phyloP scores from a whole-genome alignment of 2,113 vertebrate genomes.

The Pelecanoides urinatrix region DNA sequence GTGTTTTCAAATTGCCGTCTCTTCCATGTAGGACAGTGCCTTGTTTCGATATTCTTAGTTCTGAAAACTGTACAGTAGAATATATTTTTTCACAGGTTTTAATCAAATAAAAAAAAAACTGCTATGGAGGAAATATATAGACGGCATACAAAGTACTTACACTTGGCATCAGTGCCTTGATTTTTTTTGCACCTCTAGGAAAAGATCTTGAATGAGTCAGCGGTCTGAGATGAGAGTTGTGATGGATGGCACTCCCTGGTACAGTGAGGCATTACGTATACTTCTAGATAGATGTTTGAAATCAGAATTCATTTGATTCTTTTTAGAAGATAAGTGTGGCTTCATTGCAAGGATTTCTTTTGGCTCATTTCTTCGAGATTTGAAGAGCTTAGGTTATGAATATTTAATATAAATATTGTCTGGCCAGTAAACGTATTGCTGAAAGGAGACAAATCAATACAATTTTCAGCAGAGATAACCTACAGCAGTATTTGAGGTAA shows the following conservation, averaged over 20 bases:
- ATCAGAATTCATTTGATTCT: neutral
- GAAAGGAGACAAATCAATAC: neutral
- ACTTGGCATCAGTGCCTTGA: slow-evolving; percentile 1
- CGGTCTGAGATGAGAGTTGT: slow-evolving; percentile 39
- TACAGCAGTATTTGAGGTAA: neutral
- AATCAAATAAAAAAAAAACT: neutral
- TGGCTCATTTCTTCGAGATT: neutral
- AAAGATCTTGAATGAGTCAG: slow-evolving; percentile 62
- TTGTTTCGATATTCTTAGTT: neutral
- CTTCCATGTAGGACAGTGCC: neutral
- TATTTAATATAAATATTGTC: neutral
- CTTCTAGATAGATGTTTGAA: neutral
- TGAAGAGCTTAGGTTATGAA: neutral
- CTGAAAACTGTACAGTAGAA: neutral
- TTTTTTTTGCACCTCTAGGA: slow-evolving; percentile 60
- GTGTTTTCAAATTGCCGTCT: neutral
- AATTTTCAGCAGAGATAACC: neutral
- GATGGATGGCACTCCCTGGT: slow-evolving; percentile 44
- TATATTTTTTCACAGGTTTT: neutral
- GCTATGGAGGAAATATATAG: neutral
- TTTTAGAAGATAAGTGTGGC: neutral
- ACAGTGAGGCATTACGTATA: neutral
- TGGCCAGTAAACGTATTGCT: neutral
- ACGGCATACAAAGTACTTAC: neutral
- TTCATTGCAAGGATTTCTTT: neutral